These are phyloP conservation scores for Pterostichus niger DNA, from an alignment of 2,888 invertebrate genomes.

Conservation along the genomic window DNA sequence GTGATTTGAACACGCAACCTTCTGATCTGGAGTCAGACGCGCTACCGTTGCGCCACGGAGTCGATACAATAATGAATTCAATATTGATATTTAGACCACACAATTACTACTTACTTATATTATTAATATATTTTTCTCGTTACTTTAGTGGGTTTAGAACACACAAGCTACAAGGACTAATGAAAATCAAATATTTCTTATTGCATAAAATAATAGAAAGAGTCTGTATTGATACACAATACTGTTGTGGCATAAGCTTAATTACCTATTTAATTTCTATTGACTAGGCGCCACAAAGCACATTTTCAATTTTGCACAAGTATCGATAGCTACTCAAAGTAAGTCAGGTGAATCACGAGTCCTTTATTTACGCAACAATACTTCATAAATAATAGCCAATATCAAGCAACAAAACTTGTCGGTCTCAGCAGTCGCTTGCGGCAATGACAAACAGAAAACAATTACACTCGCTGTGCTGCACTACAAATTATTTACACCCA, in stretches of 20 bases:
- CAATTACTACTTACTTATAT: background rate
- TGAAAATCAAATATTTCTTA: background rate
- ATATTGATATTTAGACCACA: no score
- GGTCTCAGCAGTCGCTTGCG: background rate
- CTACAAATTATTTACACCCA: conserved; percentile 56
- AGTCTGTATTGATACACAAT: no score
- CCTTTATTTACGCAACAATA: conserved; percentile 13
- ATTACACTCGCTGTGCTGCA: conserved; percentile 32
- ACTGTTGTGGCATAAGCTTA: no score
- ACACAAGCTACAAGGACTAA: conserved; percentile 19
- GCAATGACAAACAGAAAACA: conserved; percentile 45
- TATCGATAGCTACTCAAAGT: no score
- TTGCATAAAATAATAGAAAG: no score
- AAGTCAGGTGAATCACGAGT: no score
- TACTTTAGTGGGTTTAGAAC: conserved; percentile 14
- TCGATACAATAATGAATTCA: conserved; percentile 74
- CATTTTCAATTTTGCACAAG: no score
- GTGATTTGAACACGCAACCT: conserved; percentile 85
- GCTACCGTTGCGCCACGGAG: conserved; percentile 98
- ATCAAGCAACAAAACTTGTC: background rate
- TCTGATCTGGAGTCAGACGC: conserved; percentile 99
- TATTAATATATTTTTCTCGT: background rate
- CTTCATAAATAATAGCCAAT: conserved; percentile 30
- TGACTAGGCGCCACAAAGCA: no score
- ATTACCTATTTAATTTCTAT: no score